phyloP scores from a whole-genome alignment of 2,797 vertebrate genomes.

The Pangasius krempfi region DNA sequence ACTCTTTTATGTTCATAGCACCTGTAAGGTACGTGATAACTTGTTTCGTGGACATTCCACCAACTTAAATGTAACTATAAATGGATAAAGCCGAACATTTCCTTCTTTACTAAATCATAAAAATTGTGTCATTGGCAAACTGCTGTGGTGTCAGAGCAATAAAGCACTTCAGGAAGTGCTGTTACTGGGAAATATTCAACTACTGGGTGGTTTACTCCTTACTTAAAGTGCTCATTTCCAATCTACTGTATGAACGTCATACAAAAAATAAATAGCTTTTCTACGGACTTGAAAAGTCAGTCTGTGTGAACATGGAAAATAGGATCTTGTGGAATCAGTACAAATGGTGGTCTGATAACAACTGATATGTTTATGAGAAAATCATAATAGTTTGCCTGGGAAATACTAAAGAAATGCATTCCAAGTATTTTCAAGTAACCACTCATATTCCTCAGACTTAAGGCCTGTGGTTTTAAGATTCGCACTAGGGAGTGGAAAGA shows the following conservation, averaged over 20 bases:
- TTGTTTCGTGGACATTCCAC: neutral
- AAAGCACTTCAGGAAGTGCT: too few species aligned
- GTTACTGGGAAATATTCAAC: too few species aligned
- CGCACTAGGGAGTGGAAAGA: neutral
- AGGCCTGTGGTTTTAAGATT: neutral
- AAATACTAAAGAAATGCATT: neutral
- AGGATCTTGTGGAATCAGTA: neutral
- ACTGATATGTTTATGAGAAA: neutral
- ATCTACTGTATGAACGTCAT: neutral
- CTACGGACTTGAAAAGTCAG: neutral
- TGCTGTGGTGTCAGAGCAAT: too few species aligned
- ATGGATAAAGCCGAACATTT: too few species aligned
- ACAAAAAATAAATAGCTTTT: neutral
- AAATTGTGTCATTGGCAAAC: too few species aligned
- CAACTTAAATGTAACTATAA: too few species aligned
- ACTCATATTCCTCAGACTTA: neutral
- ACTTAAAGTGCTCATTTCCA: neutral
- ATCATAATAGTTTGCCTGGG: neutral
- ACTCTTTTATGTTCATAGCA: neutral
- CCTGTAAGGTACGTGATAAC: too few species aligned
- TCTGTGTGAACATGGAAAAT: neutral
- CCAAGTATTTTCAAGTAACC: neutral
- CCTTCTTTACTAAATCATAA: too few species aligned
- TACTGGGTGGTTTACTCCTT: neutral
- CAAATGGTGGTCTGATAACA: neutral